Percentiles rank a stretch among this genome's conserved stretches.
Evolutionary conservation across 2,888 invertebrate genomes (phyloP).

Genomic region (Lamproptera curius): DNA sequence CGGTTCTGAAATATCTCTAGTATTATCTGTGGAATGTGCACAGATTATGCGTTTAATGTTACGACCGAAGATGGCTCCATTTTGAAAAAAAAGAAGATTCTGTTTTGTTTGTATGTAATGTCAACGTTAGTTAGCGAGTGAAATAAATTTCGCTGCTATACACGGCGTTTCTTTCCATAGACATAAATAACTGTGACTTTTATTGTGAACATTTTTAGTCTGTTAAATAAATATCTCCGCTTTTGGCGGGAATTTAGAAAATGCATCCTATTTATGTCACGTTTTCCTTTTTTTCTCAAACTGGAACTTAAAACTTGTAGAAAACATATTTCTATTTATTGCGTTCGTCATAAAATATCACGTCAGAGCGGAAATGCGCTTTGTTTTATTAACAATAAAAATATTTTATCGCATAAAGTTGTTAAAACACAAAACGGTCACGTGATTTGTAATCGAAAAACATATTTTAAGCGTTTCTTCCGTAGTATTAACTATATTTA

Average conservation of each 20-base stretch:
- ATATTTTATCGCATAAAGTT: no score
- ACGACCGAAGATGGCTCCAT: background rate
- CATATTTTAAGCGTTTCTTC: no score
- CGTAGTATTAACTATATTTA: no score
- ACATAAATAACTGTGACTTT: slow-evolving; percentile 3
- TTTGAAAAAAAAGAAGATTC: slow-evolving; percentile 16
- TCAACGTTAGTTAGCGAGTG: slow-evolving; percentile 4
- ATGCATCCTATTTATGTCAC: slow-evolving; percentile 12
- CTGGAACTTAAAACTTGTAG: background rate
- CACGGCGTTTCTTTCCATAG: slow-evolving; percentile 2
- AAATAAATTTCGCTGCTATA: slow-evolving; percentile 6
- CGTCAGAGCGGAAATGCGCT: background rate
- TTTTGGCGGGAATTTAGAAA: slow-evolving; percentile 11
- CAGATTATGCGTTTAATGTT: background rate
- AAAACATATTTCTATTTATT: background rate
- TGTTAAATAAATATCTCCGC: slow-evolving; percentile 2
- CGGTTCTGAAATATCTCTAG: background rate
- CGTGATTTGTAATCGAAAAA: background rate
- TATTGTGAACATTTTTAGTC: slow-evolving; percentile 12
- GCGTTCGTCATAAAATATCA: background rate
- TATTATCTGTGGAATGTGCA: background rate
- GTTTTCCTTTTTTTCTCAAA: background rate
- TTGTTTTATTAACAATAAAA: background rate
- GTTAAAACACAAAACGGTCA: no score
- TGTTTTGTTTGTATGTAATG: slow-evolving; percentile 13